Base-by-base conservation (phyloP, 2,113 vertebrate genomes). In the Sceloporus tristichus region DNA sequence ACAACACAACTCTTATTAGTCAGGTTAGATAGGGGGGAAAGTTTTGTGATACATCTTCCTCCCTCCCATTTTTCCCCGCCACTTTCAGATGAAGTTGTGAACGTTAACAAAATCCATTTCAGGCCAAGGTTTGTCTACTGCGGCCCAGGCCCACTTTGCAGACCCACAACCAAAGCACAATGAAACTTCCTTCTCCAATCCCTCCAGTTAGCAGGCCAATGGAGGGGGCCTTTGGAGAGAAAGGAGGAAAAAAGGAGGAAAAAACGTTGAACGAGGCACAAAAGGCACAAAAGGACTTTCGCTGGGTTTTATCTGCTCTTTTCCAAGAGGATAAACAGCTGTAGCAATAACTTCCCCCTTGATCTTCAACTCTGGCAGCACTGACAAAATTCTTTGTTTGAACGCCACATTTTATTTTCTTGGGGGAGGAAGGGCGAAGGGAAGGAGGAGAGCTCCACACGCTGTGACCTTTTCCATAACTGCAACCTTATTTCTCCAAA, bases 401-500 rank as follows among this genome's bases (percentile, higher is more conserved):
- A 88, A 82, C 71, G 10, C 2, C 0, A 85, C 84, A 89, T 74
- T 90, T 93, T 93, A 87, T 94, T 94, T 94, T 85, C 80, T 70
- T 83, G 80, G 14, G 42, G 76, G 59, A 4, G 7, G 18, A 10
- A 16, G 10, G 13, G 25, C 14, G 40, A 9, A 3, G 9, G 0
- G 27, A 27, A 9, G 13, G 18, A 14, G 59, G 56, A 56, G 29
- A 77, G 21, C 73, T 68, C n/a, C 42, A 84, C 91, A 89, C 0
- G 0, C 88, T 68, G 9, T 11, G 95, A 96, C 96, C 94, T 88
- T 95, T 92, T 93, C 84, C 94, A 93, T 95, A 96, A 96, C 86
- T 88, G 94, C 90, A 95, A 93, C 95, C 95, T 96, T 90, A 94
- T 94, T 96, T 94, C 83, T 5, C 79, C 54, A 62, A 81, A 29